phyloP scores from a whole-genome alignment of 1,140 invertebrate species.

The Homalodisca vitripennis region DNA sequence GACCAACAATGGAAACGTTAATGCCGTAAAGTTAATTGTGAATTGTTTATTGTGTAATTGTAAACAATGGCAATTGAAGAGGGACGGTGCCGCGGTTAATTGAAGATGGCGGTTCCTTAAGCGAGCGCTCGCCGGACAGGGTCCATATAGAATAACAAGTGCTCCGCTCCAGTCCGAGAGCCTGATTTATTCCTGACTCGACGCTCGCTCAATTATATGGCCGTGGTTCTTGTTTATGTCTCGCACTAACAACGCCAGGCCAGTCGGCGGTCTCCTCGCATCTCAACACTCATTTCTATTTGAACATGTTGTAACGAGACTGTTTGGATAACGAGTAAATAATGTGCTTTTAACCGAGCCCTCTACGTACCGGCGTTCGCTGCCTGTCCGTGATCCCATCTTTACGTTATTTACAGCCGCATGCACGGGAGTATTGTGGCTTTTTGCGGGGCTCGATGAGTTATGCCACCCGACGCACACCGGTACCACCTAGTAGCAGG shows the following conservation, averaged over 20 bases:
- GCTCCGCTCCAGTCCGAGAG: background rate
- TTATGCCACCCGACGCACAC: too few species aligned
- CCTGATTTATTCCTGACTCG: background rate
- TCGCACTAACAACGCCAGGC: background rate
- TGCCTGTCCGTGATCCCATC: too few species aligned
- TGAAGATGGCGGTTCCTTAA: background rate
- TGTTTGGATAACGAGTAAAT: slow-evolving; percentile 24
- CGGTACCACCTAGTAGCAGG: too few species aligned
- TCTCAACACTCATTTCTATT: background rate
- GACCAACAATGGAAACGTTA: slow-evolving; percentile 14
- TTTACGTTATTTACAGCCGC: too few species aligned
- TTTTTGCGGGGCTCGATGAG: too few species aligned
- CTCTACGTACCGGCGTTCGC: too few species aligned
- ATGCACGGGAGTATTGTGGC: too few species aligned
- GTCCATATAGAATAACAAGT: background rate
- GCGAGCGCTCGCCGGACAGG: background rate
- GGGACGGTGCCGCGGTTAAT: background rate
- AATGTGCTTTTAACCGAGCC: background rate
- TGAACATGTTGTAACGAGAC: background rate
- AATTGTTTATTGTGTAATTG: slow-evolving; percentile 26
- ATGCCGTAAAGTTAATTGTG: slow-evolving; percentile 23
- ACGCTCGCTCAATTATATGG: background rate
- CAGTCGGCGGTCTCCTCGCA: background rate
- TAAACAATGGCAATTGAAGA: slow-evolving; percentile 15
- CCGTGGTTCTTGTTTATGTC: slow-evolving; percentile 6